Base-by-base conservation (phyloP, 2,888 invertebrate genomes). In the Pasiphila rectangulata region DNA sequence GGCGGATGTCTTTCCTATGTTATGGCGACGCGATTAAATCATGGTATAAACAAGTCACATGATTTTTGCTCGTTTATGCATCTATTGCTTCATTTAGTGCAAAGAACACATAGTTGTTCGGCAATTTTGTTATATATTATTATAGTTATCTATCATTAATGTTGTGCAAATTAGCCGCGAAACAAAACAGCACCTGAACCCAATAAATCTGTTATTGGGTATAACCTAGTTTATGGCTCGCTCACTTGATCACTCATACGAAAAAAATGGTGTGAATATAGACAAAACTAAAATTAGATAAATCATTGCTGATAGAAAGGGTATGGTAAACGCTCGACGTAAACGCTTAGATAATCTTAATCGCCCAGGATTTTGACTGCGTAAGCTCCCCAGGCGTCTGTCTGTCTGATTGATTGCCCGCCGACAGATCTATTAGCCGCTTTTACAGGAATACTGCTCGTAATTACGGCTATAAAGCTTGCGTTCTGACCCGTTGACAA, bases 1-100 rank as follows among this genome's bases (percentile, higher is more conserved):
- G 51, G 61, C 57, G 65, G 70, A 65, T 59, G 63, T 67, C 63
- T 43, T n/a, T n/a, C n/a, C n/a, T 49, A 43, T 29, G 46, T 38
- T 41, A 34, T 56, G 55, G 45, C 48, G 53, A 32, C 27, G 40
- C 19, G 46, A 54, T 54, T 55, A 54, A 49, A 53, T 51, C 54
- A 57, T 32, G 25, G 35, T 25, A 19, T 27, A 49, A 9, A 27
- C 7, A 27, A 12, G 12, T 25, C 12, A 25, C n/a, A n/a, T n/a
- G n/a, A n/a, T n/a, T n/a, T n/a, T n/a, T n/a, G n/a, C n/a, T n/a
- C n/a, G n/a, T n/a, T n/a, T n/a, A n/a, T n/a, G n/a, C n/a, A n/a
- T n/a, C n/a, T n/a, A n/a, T n/a, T n/a, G n/a, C n/a, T n/a, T n/a
- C n/a, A n/a, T n/a, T n/a, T n/a, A n/a, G n/a, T n/a, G n/a, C n/a